phyloP scores from a whole-genome alignment of 1,140 invertebrate species.

The Eupristina koningsbergeri region DNA sequence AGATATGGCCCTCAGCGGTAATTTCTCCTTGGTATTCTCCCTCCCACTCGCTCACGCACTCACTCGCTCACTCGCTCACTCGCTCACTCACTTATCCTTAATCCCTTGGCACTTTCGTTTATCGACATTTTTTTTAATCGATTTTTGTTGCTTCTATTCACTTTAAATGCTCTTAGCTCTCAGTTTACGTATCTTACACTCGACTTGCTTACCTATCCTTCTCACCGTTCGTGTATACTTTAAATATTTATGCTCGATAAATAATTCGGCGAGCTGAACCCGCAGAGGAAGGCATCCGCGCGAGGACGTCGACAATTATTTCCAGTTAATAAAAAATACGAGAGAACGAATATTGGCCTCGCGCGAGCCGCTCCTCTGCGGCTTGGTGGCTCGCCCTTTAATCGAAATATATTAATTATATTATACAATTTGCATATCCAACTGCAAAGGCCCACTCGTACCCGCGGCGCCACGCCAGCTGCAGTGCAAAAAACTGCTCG shows the following conservation, averaged over 20 bases:
- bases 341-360: background rate
- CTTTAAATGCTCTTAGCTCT: conserved; percentile 21
- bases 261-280: conserved; percentile 64
- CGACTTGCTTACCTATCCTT: background rate
- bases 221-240: conserved; percentile 50
- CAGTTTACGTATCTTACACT: conserved; percentile 37
- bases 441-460: conserved; percentile 65
- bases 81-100: conserved; percentile 36
- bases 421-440: conserved; percentile 71
- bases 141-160: conserved; percentile 17
- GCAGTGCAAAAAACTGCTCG: conserved; percentile 67
- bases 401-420: conserved; percentile 73
- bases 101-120: conserved; percentile 64
- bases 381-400: conserved; percentile 54
- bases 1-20: conserved; percentile 24
- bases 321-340: conserved; percentile 37
- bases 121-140: conserved; percentile 38
- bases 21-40: conserved; percentile 3
- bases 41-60: too few species aligned
- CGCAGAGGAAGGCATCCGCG: conserved; percentile 52
- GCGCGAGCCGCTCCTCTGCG: conserved; percentile 38
- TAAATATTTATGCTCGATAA: conserved; percentile 72
- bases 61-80: too few species aligned
- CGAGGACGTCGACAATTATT: conserved; percentile 36
- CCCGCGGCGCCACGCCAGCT: conserved; percentile 54